Conservation (phyloP, 2,113 vertebrate species). For the Otolemur garnettii region DNA sequence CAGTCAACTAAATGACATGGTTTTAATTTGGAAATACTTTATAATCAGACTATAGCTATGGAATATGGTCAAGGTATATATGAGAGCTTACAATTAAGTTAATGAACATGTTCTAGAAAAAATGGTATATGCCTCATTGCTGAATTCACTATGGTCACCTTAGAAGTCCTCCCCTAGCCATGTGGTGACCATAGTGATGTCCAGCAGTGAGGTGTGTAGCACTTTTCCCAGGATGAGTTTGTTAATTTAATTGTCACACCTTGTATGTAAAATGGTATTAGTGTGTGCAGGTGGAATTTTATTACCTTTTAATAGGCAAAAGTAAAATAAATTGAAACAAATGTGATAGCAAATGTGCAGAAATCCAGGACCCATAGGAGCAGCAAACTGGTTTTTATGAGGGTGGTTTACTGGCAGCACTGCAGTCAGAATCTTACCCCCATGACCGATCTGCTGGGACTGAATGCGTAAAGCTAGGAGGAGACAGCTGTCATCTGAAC, state of each 20-base stretch:
- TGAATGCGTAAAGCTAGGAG: not conserved
- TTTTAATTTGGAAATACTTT: not conserved
- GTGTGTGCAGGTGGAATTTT: not conserved
- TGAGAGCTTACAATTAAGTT: too few relatives aligned
- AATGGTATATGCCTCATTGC: too few relatives aligned
- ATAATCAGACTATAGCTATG: not conserved
- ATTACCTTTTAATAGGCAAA: not conserved
- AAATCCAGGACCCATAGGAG: not conserved
- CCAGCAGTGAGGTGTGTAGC: too few relatives aligned
- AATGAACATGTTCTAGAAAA: too few relatives aligned
- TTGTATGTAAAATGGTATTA: not conserved
- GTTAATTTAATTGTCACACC: too few relatives aligned
- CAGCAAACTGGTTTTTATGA: not conserved
- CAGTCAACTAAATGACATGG: not conserved
- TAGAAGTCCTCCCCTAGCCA: too few relatives aligned
- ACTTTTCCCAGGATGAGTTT: too few relatives aligned
- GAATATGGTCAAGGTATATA: not conserved
- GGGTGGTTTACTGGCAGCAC: not conserved
- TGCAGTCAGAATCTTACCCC: not conserved
- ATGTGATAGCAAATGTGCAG: not conserved
- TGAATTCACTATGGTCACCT: too few relatives aligned
- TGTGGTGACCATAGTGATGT: too few relatives aligned
- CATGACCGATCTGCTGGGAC: not conserved
- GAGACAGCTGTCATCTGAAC: not conserved
- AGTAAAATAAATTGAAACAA: constrained; percentile 15